Percentiles rank a stretch among this genome's conserved stretches.
phyloP scores from a whole-genome alignment of 2,888 invertebrate genomes.

The Dicranocentrus wangi region DNA sequence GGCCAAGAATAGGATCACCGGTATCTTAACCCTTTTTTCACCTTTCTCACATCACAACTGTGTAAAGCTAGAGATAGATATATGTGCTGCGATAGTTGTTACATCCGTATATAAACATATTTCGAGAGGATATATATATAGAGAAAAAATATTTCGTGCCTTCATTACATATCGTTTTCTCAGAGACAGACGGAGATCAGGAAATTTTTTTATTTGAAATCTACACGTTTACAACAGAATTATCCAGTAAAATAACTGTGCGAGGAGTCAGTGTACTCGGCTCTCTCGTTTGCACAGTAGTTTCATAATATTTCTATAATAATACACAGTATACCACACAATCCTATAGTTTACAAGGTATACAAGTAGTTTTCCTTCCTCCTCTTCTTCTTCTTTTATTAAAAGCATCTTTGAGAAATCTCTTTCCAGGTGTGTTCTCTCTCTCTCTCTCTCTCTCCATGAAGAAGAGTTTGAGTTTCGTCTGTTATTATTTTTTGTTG shows the following conservation, averaged over 20 bases:
- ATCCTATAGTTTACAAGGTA: neutral
- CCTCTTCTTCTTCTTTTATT: slow-evolving; percentile 46
- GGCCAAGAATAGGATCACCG: slow-evolving; percentile 61
- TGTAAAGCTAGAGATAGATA: no score
- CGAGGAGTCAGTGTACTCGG: neutral
- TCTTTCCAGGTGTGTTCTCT: slow-evolving; percentile 60
- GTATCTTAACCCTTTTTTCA: slow-evolving; percentile 63
- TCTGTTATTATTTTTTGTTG: slow-evolving; percentile 13
- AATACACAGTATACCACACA: no score
- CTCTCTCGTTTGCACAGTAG: neutral
- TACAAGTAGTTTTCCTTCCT: neutral
- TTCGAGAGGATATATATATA: no score
- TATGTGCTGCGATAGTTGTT: neutral
- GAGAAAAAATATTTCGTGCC: no score
- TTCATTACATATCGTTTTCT: slow-evolving; percentile 18
- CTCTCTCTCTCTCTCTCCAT: neutral
- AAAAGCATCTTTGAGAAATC: slow-evolving; percentile 49
- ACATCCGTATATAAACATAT: no score
- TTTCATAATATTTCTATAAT: neutral
- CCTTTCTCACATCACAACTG: slow-evolving; percentile 21
- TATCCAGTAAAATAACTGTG: no score
- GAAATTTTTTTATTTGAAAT: slow-evolving; percentile 9
- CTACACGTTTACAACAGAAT: neutral
- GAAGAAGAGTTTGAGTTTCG: neutral
- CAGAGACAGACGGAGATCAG: slow-evolving; percentile 12